Evolutionary conservation across 2,113 vertebrate genomes (phyloP), one percentile per base, ranked within the genome.

Genomic region (Athene noctua): DNA sequence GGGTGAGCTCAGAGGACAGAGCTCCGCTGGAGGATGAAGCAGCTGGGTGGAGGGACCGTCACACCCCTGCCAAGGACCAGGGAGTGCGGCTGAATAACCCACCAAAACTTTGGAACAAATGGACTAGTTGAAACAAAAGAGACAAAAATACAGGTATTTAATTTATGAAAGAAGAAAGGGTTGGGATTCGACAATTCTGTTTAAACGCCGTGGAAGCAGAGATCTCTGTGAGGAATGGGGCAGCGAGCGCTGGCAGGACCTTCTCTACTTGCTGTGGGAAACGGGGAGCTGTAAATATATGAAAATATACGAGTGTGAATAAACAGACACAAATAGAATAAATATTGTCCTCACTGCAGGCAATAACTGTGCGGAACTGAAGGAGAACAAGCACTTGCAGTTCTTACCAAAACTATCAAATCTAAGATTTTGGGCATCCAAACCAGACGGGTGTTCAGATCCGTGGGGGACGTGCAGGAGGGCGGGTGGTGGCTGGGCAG

Each of bases 21-120:
- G 40, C 40, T 40, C 40, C 40, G 40, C 9, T 15, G 16, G 44
- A 46, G 47, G 36, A 5, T 4, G 47, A 27, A 40, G 65, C 38
- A 9, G 65, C 3, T 3, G 1, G 1, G 6, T 0, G 15, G 21
- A 44, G 22, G 47, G 38, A 30, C 3, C 16, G 6, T 18, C 15
- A 2, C 38, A 9, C 26, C 30, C 34, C 17, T 3, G 9, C 4
- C 21, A 14, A 4, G 27, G 10, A 12, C 2, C 6, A 16, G 40
- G 11, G 40, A 40, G 40, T 12, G 40, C 27, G 8, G 14, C 18
- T 34, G 5, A 22, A 5, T 13, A 26, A 78, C 19, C 19, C 12
- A 4, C 23, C 17, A 27, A 21, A 61, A 21, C 1, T 22, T 3
- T 2, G 10, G 44, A 63, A 36, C 49, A 52, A 44, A n/a, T 0